A percentile compares a stretch with the other conserved stretches of the same genome.
These are phyloP conservation scores for Hippocampus zosterae DNA, from an alignment of 2,113 vertebrate genomes.

Conservation along the genomic window DNA sequence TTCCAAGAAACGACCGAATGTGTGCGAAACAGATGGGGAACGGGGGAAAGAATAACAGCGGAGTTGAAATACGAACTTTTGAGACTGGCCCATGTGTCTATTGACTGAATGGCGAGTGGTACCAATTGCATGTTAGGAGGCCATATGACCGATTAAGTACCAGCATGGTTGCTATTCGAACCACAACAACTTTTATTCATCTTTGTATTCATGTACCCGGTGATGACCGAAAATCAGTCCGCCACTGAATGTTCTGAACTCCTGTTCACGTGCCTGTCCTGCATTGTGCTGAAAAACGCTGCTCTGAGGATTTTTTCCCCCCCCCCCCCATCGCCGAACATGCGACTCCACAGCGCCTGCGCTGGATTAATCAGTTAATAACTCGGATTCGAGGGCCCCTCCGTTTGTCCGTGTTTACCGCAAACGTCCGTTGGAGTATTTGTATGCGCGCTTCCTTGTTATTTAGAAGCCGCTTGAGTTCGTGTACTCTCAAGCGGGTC, in stretches of 20 bases:
- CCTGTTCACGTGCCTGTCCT: no score
- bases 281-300: no score
- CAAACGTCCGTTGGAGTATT: neutral
- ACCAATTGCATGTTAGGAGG: constrained; percentile 8
- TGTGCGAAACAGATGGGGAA: constrained; percentile 32
- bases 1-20: constrained; percentile 49
- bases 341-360: no score
- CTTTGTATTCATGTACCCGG: neutral
- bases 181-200: neutral
- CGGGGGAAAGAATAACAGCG: constrained; percentile 49
- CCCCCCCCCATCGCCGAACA: no score
- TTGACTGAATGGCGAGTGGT: constrained; percentile 10
- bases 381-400: no score
- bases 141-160: neutral
- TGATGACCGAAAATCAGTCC: neutral
- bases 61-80: constrained; percentile 19
- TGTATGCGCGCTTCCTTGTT: neutral
- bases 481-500: constrained; percentile 34
- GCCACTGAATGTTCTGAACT: no score
- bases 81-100: constrained; percentile 16
- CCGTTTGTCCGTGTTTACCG: neutral
- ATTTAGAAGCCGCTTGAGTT: constrained; percentile 1
- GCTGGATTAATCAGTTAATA: no score
- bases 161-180: neutral
- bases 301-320: no score